These are phyloP conservation scores for Scaptomyza flava DNA, from an alignment of 2,888 invertebrate genomes.

Conservation along the genomic window DNA sequence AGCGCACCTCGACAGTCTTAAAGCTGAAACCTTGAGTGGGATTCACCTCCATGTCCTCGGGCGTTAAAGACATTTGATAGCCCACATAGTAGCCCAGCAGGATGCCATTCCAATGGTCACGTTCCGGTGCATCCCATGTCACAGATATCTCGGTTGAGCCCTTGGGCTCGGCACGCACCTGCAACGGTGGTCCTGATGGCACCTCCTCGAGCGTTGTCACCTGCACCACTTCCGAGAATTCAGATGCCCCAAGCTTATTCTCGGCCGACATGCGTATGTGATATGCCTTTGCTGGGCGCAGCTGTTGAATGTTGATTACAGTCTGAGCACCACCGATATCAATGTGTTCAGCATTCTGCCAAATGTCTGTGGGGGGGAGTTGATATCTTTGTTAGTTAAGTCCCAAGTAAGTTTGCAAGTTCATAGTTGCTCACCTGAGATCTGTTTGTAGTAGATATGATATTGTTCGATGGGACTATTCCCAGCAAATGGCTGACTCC, in stretches of 20 bases:
- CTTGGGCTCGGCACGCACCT: slow-evolving; percentile 92
- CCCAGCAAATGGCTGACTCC: slow-evolving; percentile 95
- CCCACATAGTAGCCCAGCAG: slow-evolving; percentile 94
- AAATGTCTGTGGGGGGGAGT: slow-evolving; percentile 86
- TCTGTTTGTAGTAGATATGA: slow-evolving; percentile 94
- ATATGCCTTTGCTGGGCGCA: slow-evolving; percentile 94
- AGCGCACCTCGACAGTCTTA: slow-evolving; percentile 90
- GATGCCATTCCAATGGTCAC: slow-evolving; percentile 94
- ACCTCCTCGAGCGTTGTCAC: slow-evolving; percentile 94
- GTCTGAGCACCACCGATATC: slow-evolving; percentile 93
- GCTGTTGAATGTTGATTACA: slow-evolving; percentile 91
- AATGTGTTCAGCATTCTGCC: slow-evolving; percentile 93
- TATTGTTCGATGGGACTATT: slow-evolving; percentile 95
- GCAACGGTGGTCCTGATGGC: slow-evolving; percentile 92
- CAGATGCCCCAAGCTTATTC: slow-evolving; percentile 94
- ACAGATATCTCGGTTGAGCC: slow-evolving; percentile 93
- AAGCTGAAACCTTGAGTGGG: slow-evolving; percentile 88
- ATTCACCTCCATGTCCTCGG: slow-evolving; percentile 84
- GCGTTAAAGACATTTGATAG: slow-evolving; percentile 87
- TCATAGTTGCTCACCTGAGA: slow-evolving; percentile 85
- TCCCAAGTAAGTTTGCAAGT: background rate
- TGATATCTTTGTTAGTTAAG: background rate
- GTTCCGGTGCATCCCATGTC: slow-evolving; percentile 94
- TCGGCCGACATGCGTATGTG: slow-evolving; percentile 95
- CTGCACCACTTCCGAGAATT: slow-evolving; percentile 93